Evolutionary conservation across 2,888 invertebrate species (phyloP).

Genomic region (Spatulosminthurus flaviceps): DNA sequence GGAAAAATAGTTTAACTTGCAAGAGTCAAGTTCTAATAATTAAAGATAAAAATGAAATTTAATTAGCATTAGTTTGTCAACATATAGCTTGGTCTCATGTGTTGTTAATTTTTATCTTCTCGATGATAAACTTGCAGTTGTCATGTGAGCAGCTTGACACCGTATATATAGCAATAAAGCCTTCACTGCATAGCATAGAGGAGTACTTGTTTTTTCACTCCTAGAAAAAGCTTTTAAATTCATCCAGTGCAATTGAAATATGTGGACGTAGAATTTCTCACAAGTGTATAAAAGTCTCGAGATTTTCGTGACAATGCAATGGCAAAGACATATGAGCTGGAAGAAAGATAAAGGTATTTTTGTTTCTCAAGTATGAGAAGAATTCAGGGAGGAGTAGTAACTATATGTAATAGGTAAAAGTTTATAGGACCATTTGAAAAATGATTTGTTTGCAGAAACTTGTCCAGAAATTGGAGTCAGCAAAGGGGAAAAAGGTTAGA

Average conservation of each 20-base stretch:
- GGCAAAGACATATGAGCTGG: too few species aligned
- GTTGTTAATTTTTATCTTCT: conserved; percentile 1
- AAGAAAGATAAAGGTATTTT: too few species aligned
- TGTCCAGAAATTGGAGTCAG: too few species aligned
- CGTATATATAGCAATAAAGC: too few species aligned
- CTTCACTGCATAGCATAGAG: too few species aligned
- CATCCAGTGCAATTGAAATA: neutral
- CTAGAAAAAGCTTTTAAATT: neutral
- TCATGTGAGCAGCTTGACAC: neutral
- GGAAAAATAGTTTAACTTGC: neutral
- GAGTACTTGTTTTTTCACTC: neutral
- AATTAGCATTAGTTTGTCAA: conserved; percentile 14
- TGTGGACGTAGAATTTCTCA: neutral
- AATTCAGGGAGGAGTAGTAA: too few species aligned
- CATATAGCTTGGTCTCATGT: neutral
- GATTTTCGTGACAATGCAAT: neutral
- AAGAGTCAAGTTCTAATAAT: neutral
- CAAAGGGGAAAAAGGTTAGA: too few species aligned
- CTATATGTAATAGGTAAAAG: too few species aligned
- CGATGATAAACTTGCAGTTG: conserved; percentile 14
- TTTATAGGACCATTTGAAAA: too few species aligned
- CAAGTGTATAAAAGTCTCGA: neutral
- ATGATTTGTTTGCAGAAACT: too few species aligned
- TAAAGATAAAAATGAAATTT: conserved; percentile 1
- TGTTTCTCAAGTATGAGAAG: too few species aligned